Evolutionary conservation across 2,888 invertebrate genomes (phyloP), one percentile per base, ranked within the genome.

Genomic region (Unio delphinus): DNA sequence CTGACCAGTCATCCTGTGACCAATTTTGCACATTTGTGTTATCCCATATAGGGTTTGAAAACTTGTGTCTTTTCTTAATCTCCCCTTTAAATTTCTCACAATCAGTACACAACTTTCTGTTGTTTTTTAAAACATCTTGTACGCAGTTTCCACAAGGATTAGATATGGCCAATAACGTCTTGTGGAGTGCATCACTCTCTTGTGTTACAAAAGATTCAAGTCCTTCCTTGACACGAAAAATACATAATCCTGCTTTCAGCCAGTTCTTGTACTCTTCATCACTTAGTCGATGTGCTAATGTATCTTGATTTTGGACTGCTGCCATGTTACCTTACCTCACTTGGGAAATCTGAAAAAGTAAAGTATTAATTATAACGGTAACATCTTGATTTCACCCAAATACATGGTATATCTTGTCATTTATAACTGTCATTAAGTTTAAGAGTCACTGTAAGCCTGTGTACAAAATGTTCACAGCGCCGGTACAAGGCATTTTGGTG

Each of bases 171-270:
- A n/a, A n/a, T n/a, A 0, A 64, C 34, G n/a, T 64, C 7, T 1
- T 28, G 4, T 64, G 64, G 1, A 64, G 20, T 0, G 1, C 3
- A 1, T 20, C 28, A 26, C 64, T 64, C 11, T 30, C 17, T n/a
- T 28, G 18, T 20, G 28, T 28, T 0, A 34, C 56, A 30, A 64
- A 64, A 4, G 23, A 26, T 26, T 64, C 64, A 1, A 64, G 55
- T 0, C 64, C 64, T 34, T 55, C 11, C 26, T 64, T 64, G 30
- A 54, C 55, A n/a, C 5, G 30, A 11, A 55, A 30, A 1, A 64
- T n/a, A 26, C 56, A 64, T 2, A 64, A 17, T 18, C 64, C 56
- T 20, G 64, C 56, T 55, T 64, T 64, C n/a, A 64, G 20, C 64
- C 64, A 64, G 15, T 18, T 26, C 1, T 15, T n/a, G 15, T 64